phyloP scores from a whole-genome alignment of 2,888 invertebrate genomes.

The Nemapogon koenigi region DNA sequence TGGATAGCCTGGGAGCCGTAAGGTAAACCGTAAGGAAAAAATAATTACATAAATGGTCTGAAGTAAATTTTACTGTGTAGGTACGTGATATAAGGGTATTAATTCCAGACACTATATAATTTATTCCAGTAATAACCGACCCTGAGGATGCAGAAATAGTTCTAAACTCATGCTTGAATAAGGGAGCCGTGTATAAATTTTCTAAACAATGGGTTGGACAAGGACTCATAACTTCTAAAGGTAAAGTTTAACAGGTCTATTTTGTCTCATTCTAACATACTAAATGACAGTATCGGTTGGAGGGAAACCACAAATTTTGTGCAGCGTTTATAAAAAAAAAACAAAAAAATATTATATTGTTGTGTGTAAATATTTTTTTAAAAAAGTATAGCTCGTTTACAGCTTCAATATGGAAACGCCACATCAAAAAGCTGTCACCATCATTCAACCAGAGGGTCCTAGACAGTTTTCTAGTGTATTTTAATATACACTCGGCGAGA shows the following conservation, averaged over 20 bases:
- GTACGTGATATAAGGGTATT: too few species aligned
- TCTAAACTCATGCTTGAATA: conserved; percentile 38
- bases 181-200: conserved; percentile 42
- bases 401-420: conserved; percentile 29
- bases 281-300: background rate
- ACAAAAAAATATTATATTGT: too few species aligned
- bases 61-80: too few species aligned
- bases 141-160: conserved; percentile 42
- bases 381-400: conserved; percentile 11
- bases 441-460: conserved; percentile 26
- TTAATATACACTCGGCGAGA: conserved; percentile 22
- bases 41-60: too few species aligned
- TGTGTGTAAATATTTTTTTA: too few species aligned
- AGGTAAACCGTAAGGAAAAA: conserved; percentile 1
- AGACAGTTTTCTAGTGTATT: conserved; percentile 22
- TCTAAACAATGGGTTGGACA: conserved; percentile 48
- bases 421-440: conserved; percentile 27
- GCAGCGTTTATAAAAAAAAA: background rate
- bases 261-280: background rate
- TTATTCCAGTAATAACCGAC: conserved; percentile 3
- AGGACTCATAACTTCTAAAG: conserved; percentile 36
- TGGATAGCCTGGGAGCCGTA: conserved; percentile 1
- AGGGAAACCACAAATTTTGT: background rate
- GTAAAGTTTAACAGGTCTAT: too few species aligned
- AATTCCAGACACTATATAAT: too few species aligned